Base-by-base conservation (phyloP, 2,888 invertebrate genomes). In the Hypercompe scribonia region DNA sequence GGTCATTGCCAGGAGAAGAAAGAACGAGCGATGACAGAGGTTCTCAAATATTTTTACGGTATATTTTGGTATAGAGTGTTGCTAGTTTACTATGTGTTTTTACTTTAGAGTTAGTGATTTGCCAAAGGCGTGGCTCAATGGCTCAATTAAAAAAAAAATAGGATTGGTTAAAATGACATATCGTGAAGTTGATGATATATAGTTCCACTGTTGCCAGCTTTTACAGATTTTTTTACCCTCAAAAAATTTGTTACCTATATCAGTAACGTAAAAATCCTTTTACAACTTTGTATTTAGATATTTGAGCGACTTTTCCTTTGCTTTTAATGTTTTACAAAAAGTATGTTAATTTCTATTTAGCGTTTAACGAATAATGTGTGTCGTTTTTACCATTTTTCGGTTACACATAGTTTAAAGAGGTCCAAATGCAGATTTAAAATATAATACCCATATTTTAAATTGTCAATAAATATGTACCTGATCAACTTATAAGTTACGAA, bases 11-110 rank as follows among this genome's bases (percentile, higher is more conserved):
- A 74, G 72, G 71, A 80, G 72, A 75, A 86, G 85, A 65, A 91
- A 90, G 76, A 74, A 84, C 34, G 84, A 89, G 68, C 91, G 93
- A 93, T 94, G 93, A 94, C 92, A 90, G 78, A 79, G 78, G 74
- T 80, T 82, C 65, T 71, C 85, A 18, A 86, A 75, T 18, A 86
- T 89, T 39, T 86, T 89, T 66, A 85, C 83, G 76, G 78, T 86
- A 67, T 76, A 42, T 78, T 71, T 77, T 84, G 68, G 78, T 78
- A 71, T 81, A 80, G 68, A 54, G 66, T 74, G 65, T 54, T 74
- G 68, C 75, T 71, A 74, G 75, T 66, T 76, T 71, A 73, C 80
- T 74, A 70, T 80, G 61, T 66, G 75, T 74, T 80, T 71, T 74
- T 81, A 77, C 67, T 71, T 24, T 68, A 68, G 46, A 71, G 68